These are phyloP conservation scores for Sorex maritimensis DNA, from an alignment of 2,797 vertebrate genomes.

Conservation along the genomic window DNA sequence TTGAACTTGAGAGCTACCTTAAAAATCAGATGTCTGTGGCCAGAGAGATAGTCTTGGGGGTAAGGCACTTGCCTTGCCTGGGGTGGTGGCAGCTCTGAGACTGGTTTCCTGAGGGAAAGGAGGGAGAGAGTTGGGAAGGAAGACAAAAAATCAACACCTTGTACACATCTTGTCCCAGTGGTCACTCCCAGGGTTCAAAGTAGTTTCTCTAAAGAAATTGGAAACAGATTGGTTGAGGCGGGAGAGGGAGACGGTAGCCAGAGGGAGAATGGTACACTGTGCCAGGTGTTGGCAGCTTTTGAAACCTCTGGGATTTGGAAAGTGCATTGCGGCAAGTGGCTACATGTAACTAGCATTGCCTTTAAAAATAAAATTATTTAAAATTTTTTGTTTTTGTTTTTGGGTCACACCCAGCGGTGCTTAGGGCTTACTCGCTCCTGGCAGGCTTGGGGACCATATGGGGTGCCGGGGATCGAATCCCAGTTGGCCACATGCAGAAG, in stretches of 20 bases:
- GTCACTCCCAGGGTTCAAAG: background rate
- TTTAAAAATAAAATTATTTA: too few species aligned
- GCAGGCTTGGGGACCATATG: too few species aligned
- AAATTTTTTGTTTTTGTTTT: too few species aligned
- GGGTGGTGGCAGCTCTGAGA: background rate
- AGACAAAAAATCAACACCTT: too few species aligned
- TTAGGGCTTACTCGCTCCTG: too few species aligned
- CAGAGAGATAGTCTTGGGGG: background rate
- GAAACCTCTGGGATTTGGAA: constrained; percentile 17
- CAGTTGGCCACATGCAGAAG: too few species aligned
- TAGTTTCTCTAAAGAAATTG: background rate
- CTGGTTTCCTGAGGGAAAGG: too few species aligned
- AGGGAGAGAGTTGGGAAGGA: too few species aligned
- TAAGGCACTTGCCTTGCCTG: too few species aligned
- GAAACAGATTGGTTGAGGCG: background rate
- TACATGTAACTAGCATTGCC: background rate
- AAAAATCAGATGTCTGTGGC: constrained; percentile 31
- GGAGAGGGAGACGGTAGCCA: too few species aligned
- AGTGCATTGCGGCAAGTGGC: background rate
- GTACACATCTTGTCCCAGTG: background rate
- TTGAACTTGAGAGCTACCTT: background rate
- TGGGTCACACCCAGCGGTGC: too few species aligned
- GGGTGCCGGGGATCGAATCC: too few species aligned
- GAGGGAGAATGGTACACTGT: background rate
- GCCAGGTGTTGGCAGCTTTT: background rate